A percentile compares a stretch with the other conserved stretches of the same genome.
Evolutionary conservation across 2,797 vertebrate species (phyloP).

Genomic region (Acestrorhynchus altus): DNA sequence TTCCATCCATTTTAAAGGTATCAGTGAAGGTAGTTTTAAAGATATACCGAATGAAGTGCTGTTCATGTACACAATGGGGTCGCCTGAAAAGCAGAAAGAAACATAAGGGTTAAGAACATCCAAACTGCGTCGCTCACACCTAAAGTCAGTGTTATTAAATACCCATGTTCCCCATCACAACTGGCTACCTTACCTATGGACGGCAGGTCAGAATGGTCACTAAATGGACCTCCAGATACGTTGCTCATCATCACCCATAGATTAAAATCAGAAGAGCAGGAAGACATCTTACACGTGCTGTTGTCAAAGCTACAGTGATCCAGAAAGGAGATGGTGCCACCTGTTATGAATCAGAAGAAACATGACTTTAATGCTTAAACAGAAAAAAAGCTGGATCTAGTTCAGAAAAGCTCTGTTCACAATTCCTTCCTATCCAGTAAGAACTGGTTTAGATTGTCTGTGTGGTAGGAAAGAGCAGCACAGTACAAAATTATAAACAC

Average conservation of each 20-base stretch:
- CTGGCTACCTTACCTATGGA: neutral
- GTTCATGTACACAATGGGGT: neutral
- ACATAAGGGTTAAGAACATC: neutral
- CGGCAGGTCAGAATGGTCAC: conserved; percentile 37
- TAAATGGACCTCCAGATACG: conserved; percentile 28
- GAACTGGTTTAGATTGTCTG: too few species aligned
- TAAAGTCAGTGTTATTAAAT: neutral
- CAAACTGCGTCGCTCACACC: neutral
- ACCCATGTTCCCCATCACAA: neutral
- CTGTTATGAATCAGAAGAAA: conserved; percentile 9
- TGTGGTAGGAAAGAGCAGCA: too few species aligned
- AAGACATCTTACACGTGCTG: conserved; percentile 36
- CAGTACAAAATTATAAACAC: neutral
- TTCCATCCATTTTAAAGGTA: too few species aligned
- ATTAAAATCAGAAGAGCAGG: conserved; percentile 12
- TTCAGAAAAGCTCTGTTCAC: too few species aligned
- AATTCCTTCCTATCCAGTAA: too few species aligned
- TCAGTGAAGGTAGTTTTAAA: too few species aligned
- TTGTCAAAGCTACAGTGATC: conserved; percentile 47
- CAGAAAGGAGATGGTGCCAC: conserved; percentile 41
- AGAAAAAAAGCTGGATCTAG: too few species aligned
- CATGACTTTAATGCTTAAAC: neutral
- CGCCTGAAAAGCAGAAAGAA: neutral
- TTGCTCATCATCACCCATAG: conserved; percentile 25
- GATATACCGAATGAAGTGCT: neutral